A percentile compares a stretch with the other conserved stretches of the same genome.
Evolutionary conservation across 2,888 invertebrate species (phyloP).

Genomic region (Ochropleura plecta): DNA sequence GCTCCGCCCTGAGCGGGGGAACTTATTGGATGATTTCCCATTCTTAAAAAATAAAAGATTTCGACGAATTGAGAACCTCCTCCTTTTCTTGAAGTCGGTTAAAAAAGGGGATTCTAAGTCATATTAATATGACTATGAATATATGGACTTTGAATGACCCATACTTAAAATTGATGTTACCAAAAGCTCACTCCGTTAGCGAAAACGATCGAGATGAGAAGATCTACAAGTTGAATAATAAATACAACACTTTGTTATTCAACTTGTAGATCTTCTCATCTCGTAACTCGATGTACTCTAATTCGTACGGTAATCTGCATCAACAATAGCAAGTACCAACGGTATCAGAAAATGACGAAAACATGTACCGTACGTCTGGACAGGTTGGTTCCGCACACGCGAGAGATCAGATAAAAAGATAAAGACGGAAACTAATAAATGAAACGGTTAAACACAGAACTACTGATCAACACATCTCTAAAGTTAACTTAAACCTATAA

Average conservation of each 20-base stretch:
- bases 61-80: too few relatives aligned
- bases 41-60: too few relatives aligned
- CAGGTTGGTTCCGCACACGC: conserved; percentile 54
- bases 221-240: conserved; percentile 34
- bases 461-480: conserved; percentile 21
- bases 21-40: too few relatives aligned
- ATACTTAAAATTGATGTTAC: neutral
- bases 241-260: too few relatives aligned
- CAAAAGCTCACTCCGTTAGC: conserved; percentile 35
- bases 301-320: conserved; percentile 51
- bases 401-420: conserved; percentile 47
- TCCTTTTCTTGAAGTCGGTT: too few relatives aligned
- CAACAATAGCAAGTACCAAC: conserved; percentile 58
- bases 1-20: too few relatives aligned
- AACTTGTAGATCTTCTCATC: too few relatives aligned
- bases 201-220: conserved; percentile 24
- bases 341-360: conserved; percentile 58
- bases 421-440: conserved; percentile 37
- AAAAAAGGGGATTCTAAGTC: neutral
- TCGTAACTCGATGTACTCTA: conserved; percentile 36
- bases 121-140: too few relatives aligned
- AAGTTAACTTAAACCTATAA: conserved; percentile 18
- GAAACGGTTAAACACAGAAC: conserved; percentile 28
- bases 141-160: neutral
- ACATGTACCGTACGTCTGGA: conserved; percentile 53